These are phyloP conservation scores for Nymphalis c-album DNA, from an alignment of 2,888 invertebrate species.

Conservation along the genomic window DNA sequence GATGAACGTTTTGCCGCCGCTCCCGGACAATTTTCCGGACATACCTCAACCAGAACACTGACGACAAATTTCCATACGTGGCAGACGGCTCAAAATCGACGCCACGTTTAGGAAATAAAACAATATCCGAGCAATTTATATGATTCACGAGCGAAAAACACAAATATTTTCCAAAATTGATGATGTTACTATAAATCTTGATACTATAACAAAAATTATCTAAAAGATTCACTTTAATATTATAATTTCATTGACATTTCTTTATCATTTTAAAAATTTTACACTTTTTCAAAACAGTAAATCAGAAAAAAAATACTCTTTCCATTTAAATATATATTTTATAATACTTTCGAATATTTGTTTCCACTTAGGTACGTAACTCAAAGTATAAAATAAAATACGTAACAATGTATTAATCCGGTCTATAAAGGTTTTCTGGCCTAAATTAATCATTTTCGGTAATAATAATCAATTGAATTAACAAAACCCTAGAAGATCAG, in stretches of 20 bases:
- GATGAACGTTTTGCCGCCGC: conserved; percentile 88
- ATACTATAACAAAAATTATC: no score
- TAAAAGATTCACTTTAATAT: no score
- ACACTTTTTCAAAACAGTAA: no score
- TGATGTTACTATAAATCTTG: no score
- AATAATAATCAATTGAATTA: not conserved
- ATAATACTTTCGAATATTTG: no score
- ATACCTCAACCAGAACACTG: conserved; percentile 65
- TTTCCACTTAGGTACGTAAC: no score
- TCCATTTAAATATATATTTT: no score
- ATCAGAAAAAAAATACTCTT: no score
- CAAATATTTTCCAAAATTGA: not conserved
- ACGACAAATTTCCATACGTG: conserved; percentile 72
- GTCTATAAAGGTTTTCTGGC: not conserved
- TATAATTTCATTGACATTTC: no score
- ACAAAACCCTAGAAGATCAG: not conserved
- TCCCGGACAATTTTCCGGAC: conserved; percentile 82
- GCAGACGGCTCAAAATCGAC: conserved; percentile 67
- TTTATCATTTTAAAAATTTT: no score
- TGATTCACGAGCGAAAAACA: not conserved
- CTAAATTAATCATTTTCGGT: not conserved
- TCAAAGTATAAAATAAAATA: no score
- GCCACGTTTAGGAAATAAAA: conserved; percentile 56
- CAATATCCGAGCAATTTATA: conserved; percentile 15
- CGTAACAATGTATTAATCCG: not conserved